Base-by-base conservation (phyloP, 2,113 vertebrate species). In the Chrysochloris asiatica region DNA sequence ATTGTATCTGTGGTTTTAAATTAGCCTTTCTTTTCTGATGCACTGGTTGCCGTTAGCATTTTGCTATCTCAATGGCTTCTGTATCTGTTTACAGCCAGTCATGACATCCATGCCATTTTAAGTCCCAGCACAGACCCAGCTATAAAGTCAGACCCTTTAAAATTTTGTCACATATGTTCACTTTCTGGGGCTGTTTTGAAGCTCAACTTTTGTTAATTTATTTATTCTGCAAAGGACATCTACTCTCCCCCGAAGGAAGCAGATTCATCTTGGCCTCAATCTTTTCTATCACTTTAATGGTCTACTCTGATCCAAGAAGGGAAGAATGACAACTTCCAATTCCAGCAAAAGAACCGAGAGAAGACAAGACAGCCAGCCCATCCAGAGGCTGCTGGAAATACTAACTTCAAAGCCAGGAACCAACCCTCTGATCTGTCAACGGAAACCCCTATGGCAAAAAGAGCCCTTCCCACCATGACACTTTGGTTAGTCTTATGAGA, bases 1-100 rank as follows among this genome's bases (percentile, higher is more conserved):
- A 90, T 93, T 92, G 26, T 78, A 73, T 81, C 77, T 48, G 45
- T 9, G 75, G 77, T 83, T 94, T 90, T 73, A 86, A 88, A 95
- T 93, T 86, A 88, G 77, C 80, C 84, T 84, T 93, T 86, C 41
- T 80, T 50, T 83, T 50, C 43, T 26, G 41, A 73, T 41, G 52
- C 10, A 0, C 38, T 54, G 26, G 36, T 14, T 85, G 67, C 84
- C 50, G 56, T 52, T 65, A 82, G 94, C 52, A 1, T 65, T 93
- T 92, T 63, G 38, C 86, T 26, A 12, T 61, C 48, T 73, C 71
- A 54, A 13, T 63, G 88, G 82, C 81, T 91, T 83, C 88, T 50
- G 43, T 28, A n/a, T 88, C 38, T 85, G 73, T 36, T 85, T 33
- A 28, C n/a, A 73, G n/a, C 61, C 38, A 69, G 77, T 67, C 36